phyloP scores from a whole-genome alignment of 2,797 vertebrate species.

The Coendou prehensilis region DNA sequence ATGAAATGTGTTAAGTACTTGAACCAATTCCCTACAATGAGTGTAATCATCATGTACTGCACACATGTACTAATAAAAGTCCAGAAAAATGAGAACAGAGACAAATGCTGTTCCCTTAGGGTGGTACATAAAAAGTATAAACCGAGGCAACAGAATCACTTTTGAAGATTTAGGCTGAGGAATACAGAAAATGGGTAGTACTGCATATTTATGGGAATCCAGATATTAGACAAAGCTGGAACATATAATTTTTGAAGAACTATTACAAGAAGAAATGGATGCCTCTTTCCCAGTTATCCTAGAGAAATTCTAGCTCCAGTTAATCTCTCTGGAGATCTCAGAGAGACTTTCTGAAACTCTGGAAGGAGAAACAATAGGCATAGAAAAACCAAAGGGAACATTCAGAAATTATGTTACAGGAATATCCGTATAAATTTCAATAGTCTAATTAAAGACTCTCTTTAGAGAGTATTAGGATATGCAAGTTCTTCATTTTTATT shows the following conservation, averaged over 20 bases:
- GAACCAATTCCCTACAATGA: background rate
- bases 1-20: background rate
- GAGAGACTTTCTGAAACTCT: background rate
- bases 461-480: background rate
- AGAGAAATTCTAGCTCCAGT: background rate
- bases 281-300: background rate
- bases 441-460: background rate
- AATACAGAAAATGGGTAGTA: background rate
- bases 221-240: background rate
- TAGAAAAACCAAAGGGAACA: background rate
- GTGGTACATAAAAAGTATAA: background rate
- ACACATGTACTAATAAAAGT: background rate
- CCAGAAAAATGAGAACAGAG: background rate
- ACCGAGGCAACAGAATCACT: background rate
- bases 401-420: background rate
- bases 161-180: background rate
- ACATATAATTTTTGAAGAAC: background rate
- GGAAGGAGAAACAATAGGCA: conserved; percentile 16
- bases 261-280: background rate
- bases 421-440: background rate
- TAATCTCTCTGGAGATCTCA: background rate
- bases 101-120: background rate
- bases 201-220: background rate
- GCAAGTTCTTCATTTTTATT: conserved; percentile 20
- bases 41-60: background rate